Percentiles rank a stretch among this genome's conserved stretches.
phyloP scores from a whole-genome alignment of 2,888 invertebrate species.

The Tenthredo notha region DNA sequence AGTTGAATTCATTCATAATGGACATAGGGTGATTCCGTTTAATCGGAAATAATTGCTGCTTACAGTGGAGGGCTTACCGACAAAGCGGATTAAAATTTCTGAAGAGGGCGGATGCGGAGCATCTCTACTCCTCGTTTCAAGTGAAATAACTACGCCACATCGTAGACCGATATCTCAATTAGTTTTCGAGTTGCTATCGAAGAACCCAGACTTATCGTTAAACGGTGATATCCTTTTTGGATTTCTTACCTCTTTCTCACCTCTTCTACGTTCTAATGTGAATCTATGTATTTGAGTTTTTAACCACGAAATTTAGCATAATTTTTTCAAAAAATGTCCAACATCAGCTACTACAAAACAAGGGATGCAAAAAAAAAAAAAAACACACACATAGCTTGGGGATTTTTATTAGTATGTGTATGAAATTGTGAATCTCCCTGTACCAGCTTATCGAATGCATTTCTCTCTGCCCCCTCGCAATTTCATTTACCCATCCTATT shows the following conservation, averaged over 20 bases:
- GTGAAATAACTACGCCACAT: background rate
- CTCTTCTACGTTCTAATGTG: background rate
- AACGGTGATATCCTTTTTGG: background rate
- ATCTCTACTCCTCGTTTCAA: conserved; percentile 20
- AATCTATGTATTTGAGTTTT: background rate
- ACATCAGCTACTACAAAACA: background rate
- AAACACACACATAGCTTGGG: background rate
- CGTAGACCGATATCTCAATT: conserved; percentile 1
- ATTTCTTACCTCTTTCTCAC: background rate
- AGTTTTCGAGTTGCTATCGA: background rate
- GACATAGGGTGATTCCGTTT: background rate
- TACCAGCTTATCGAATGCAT: conserved; percentile 19
- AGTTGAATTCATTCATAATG: conserved; percentile 20
- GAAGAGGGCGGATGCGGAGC: background rate
- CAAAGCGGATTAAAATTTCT: conserved; percentile 22
- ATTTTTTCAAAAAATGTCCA: background rate
- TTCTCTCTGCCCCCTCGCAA: background rate
- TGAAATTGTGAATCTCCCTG: conserved; percentile 7
- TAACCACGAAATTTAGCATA: background rate
- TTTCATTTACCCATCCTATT: conserved; percentile 15
- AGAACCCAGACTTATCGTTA: background rate
- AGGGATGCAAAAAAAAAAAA: too few species aligned
- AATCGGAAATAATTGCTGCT: conserved; percentile 22
- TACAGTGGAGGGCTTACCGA: background rate
- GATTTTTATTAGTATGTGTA: background rate